Conservation (phyloP, 2,888 invertebrate species). For the Drosophila pegasa region DNA sequence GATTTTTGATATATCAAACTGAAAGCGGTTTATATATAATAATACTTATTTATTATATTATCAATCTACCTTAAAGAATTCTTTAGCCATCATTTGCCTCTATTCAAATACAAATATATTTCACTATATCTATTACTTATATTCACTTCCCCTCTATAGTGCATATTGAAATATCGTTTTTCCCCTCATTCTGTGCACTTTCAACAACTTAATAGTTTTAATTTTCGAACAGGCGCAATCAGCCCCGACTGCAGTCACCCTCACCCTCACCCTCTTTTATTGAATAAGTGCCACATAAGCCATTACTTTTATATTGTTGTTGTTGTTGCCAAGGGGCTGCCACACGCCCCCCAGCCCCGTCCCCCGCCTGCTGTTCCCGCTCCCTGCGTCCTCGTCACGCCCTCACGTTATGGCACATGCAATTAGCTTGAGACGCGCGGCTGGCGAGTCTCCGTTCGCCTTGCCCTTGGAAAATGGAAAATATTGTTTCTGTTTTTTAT, state of each 20-base stretch:
- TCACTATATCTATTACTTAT: not conserved
- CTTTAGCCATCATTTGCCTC: not conserved
- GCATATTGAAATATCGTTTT: slow-evolving; percentile 1
- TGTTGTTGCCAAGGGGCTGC: slow-evolving; percentile 35
- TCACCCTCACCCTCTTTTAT: slow-evolving; percentile 8
- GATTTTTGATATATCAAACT: not conserved
- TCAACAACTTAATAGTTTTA: slow-evolving; percentile 29
- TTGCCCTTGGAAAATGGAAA: slow-evolving; percentile 61
- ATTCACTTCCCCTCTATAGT: not conserved
- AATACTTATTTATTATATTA: too few species aligned
- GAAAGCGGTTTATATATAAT: too few species aligned
- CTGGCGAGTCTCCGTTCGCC: slow-evolving; percentile 34
- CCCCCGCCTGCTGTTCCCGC: too few species aligned
- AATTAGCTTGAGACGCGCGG: slow-evolving; percentile 46
- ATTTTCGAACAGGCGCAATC: slow-evolving; percentile 38
- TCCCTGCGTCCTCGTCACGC: not conserved
- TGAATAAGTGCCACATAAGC: slow-evolving; percentile 45
- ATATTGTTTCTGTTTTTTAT: slow-evolving; percentile 62
- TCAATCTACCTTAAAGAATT: not conserved
- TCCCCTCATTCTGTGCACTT: not conserved
- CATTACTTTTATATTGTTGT: slow-evolving; percentile 44
- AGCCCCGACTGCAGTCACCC: slow-evolving; percentile 9
- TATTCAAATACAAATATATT: not conserved
- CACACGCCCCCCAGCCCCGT: not conserved
- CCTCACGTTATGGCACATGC: slow-evolving; percentile 37